Conservation (phyloP, 92 coral and sea anemone species). For the Siderastrea siderea region DNA sequence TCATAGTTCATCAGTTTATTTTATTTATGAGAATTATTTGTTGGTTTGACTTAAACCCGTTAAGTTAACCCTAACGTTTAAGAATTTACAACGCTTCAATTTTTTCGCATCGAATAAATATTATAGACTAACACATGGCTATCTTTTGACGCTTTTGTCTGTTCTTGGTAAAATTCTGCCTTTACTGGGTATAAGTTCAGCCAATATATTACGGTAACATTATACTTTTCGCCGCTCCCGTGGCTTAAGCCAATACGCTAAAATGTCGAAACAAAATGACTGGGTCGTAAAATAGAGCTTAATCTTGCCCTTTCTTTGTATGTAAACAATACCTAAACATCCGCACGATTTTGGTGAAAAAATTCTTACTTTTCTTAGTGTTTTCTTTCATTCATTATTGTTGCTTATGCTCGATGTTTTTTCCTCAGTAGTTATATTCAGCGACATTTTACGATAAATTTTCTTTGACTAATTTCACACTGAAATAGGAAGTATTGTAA, state of each 20-base stretch:
- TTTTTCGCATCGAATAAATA: slow-evolving; percentile 1
- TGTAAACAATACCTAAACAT: slow-evolving; percentile 34
- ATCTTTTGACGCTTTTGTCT: background rate
- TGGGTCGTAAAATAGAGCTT: slow-evolving; percentile 14
- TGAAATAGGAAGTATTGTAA: slow-evolving; percentile 15
- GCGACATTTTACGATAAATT: background rate
- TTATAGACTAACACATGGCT: slow-evolving; percentile 13
- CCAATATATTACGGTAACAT: no score
- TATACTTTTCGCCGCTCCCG: no score
- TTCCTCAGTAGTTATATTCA: background rate
- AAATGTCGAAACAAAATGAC: background rate
- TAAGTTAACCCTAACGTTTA: background rate
- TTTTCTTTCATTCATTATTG: background rate
- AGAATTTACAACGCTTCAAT: background rate
- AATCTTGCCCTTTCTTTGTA: slow-evolving; percentile 15
- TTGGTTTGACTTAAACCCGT: background rate
- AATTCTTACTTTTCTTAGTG: background rate
- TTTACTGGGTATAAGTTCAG: background rate
- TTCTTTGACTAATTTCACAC: slow-evolving; percentile 2
- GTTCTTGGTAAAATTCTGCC: background rate
- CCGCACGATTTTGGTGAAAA: slow-evolving; percentile 14
- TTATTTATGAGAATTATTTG: no score
- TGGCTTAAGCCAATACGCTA: no score
- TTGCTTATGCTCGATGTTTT: background rate
- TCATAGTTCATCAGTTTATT: background rate